phyloP scores from a whole-genome alignment of 2,113 vertebrate species.

The Azemiops feae region DNA sequence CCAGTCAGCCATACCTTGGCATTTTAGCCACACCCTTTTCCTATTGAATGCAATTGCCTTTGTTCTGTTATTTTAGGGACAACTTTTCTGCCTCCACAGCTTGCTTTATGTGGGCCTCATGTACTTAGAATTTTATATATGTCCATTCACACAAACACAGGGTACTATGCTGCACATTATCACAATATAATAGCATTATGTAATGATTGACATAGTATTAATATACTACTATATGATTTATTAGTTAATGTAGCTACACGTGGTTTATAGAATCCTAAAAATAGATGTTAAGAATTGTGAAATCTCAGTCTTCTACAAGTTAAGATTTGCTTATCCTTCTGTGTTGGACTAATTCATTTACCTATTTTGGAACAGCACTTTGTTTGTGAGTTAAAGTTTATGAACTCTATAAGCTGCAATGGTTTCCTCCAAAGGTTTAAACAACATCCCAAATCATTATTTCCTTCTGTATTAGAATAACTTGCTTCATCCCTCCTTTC shows the following conservation, averaged over 20 bases:
- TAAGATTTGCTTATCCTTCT: neutral
- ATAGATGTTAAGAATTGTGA: neutral
- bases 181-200: neutral
- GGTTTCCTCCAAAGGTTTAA: neutral
- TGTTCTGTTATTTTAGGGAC: neutral
- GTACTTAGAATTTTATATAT: neutral
- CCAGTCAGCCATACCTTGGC: neutral
- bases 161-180: neutral
- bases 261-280: neutral
- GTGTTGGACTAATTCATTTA: neutral
- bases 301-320: neutral
- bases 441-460: neutral
- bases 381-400: neutral
- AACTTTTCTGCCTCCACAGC: neutral
- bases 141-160: neutral
- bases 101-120: neutral
- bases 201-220: neutral
- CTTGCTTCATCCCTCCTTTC: neutral
- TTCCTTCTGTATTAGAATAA: neutral
- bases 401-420: neutral
- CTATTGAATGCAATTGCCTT: neutral
- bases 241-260: neutral
- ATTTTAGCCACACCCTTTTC: neutral
- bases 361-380: neutral
- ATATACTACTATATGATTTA: neutral